phyloP scores from a whole-genome alignment of 1,140 invertebrate species.

The Holcopasites calliopsidis region DNA sequence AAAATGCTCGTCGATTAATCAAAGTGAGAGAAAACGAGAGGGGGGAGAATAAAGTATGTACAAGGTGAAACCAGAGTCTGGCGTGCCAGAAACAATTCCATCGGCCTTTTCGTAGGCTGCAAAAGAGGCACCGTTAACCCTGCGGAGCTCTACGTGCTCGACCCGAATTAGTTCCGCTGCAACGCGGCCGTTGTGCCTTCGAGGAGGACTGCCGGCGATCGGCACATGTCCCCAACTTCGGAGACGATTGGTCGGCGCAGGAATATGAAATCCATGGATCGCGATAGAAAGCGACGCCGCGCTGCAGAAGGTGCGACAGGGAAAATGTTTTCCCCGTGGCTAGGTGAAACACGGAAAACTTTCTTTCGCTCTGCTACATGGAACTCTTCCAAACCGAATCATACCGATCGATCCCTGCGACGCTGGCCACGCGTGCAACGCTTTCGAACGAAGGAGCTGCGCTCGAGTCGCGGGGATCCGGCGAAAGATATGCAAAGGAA shows the following conservation, averaged over 20 bases:
- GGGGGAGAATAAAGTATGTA: too few relatives aligned
- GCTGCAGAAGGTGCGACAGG: neutral
- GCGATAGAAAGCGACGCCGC: neutral
- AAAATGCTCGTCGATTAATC: too few relatives aligned
- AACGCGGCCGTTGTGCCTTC: slow-evolving; percentile 52
- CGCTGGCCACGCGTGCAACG: too few relatives aligned
- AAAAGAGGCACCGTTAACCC: slow-evolving; percentile 35
- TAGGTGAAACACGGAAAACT: neutral
- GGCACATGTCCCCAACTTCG: slow-evolving; percentile 39
- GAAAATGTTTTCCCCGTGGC: neutral
- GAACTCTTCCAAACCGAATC: neutral
- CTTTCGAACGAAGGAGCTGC: neutral
- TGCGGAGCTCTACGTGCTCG: slow-evolving; percentile 26
- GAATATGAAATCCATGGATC: too few relatives aligned
- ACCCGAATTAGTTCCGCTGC: slow-evolving; percentile 59
- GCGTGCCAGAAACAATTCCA: slow-evolving; percentile 25
- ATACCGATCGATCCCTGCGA: neutral
- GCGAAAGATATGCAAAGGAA: neutral
- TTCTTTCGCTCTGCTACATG: neutral
- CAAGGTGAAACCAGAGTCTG: too few relatives aligned
- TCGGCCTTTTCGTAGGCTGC: slow-evolving; percentile 15
- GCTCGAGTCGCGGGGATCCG: neutral
- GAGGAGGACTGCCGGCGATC: slow-evolving; percentile 26
- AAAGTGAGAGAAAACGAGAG: too few relatives aligned
- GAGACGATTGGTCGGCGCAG: too few relatives aligned